Evolutionary conservation across 2,113 vertebrate genomes (phyloP).

Genomic region (Gymnocephalus cernua): DNA sequence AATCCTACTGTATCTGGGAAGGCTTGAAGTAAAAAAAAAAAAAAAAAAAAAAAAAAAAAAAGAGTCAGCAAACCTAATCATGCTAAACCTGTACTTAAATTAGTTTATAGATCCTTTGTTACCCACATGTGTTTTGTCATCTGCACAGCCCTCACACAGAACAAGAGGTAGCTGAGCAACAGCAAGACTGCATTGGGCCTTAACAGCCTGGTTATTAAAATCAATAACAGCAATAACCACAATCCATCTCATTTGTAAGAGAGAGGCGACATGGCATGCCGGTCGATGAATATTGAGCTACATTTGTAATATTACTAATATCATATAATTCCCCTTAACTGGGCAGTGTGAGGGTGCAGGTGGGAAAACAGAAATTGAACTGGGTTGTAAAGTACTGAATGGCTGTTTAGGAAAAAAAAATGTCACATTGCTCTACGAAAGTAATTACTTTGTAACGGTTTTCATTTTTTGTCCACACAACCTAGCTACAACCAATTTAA

Average conservation of each 20-base stretch:
- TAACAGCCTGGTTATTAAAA: constrained; percentile 83
- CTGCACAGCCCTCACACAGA: constrained; percentile 9
- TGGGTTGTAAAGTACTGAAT: constrained; percentile 32
- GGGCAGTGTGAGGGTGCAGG: constrained; percentile 38
- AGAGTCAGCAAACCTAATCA: constrained; percentile 60
- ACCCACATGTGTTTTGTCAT: too few relatives aligned
- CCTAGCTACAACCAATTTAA: not conserved
- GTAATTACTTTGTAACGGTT: constrained; percentile 26
- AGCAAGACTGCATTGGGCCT: constrained; percentile 50
- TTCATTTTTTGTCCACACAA: constrained; percentile 7
- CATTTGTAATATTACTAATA: constrained; percentile 82
- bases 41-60: constrained; percentile 27
- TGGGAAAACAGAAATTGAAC: constrained; percentile 63
- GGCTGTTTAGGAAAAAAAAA: constrained; percentile 44
- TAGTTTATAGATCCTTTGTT: constrained; percentile 66
- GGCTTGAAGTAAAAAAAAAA: constrained; percentile 11
- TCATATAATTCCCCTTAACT: constrained; percentile 74
- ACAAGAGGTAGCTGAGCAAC: constrained; percentile 26
- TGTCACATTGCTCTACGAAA: constrained; percentile 34
- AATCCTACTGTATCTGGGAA: not conserved
- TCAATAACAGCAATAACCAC: constrained; percentile 84
- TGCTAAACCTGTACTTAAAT: constrained; percentile 66
- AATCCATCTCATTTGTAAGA: constrained; percentile 79
- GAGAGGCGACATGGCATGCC: constrained; percentile 52
- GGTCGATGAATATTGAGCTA: constrained; percentile 81